These are phyloP conservation scores for Heliconius eleuchia DNA, from an alignment of 1,140 invertebrate species.

Conservation along the genomic window DNA sequence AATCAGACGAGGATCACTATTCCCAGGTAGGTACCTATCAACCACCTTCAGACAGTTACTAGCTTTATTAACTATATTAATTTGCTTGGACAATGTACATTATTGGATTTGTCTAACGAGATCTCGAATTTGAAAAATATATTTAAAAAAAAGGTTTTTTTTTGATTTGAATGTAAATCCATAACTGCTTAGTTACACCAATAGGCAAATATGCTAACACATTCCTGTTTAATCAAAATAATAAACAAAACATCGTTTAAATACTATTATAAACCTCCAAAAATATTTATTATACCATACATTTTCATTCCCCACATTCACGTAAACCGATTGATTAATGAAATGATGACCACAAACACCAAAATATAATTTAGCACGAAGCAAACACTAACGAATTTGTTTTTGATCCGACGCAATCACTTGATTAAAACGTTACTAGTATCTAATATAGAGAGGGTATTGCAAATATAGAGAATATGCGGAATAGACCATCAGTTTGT, in stretches of 20 bases:
- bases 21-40: too few species aligned
- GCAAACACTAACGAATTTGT: slow-evolving; percentile 39
- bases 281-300: slow-evolving; percentile 5
- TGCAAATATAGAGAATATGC: slow-evolving; percentile 38
- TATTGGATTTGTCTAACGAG: too few species aligned
- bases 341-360: slow-evolving; percentile 28
- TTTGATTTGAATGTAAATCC: too few species aligned
- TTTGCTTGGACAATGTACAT: too few species aligned
- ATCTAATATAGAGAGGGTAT: slow-evolving; percentile 41
- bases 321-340: slow-evolving; percentile 25
- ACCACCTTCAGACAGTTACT: too few species aligned
- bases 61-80: too few species aligned
- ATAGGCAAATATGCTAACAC: not conserved
- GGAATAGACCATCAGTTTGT: slow-evolving; percentile 37
- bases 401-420: slow-evolving; percentile 41
- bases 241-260: not conserved
- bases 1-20: too few species aligned
- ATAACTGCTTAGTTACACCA: not conserved
- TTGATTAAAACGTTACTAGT: slow-evolving; percentile 44
- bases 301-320: slow-evolving; percentile 12
- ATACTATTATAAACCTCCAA: slow-evolving; percentile 17
- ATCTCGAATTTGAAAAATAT: too few species aligned
- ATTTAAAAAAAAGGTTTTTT: too few species aligned
- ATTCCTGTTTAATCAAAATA: not conserved
- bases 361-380: slow-evolving; percentile 34